These are phyloP conservation scores for Punctoribates punctum DNA, from an alignment of 2,888 invertebrate species.

Conservation along the genomic window DNA sequence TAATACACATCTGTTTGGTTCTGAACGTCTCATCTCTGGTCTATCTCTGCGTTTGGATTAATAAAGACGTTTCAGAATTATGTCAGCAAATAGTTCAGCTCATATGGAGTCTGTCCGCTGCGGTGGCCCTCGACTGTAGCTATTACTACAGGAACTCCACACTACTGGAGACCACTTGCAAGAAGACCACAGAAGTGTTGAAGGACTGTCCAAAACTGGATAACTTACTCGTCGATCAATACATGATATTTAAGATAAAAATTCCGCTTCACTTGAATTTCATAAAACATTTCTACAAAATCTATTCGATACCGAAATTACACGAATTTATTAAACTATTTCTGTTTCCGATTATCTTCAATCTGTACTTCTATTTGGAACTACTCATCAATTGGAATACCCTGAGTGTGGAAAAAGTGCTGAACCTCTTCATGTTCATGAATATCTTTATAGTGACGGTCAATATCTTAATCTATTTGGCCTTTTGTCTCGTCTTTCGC, in stretches of 20 bases:
- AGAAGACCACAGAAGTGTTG: background rate
- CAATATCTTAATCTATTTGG: slow-evolving; percentile 27
- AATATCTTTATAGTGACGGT: slow-evolving; percentile 26
- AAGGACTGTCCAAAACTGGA: background rate
- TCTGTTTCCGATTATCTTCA: slow-evolving; percentile 27
- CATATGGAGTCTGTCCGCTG: slow-evolving; percentile 21
- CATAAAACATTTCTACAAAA: slow-evolving; percentile 30
- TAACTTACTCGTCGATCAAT: background rate
- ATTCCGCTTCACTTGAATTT: slow-evolving; percentile 28
- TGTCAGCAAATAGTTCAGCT: slow-evolving; percentile 29
- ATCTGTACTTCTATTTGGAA: slow-evolving; percentile 15
- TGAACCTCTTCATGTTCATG: slow-evolving; percentile 26
- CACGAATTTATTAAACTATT: background rate
- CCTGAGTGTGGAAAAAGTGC: background rate
- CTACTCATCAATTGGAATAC: background rate
- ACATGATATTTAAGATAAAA: slow-evolving; percentile 11
- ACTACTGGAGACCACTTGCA: slow-evolving; percentile 3
- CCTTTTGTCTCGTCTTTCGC: slow-evolving; percentile 21
- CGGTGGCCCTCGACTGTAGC: background rate
- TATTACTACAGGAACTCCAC: slow-evolving; percentile 17
- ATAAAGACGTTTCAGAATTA: slow-evolving; percentile 23
- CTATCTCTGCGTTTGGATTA: slow-evolving; percentile 24
- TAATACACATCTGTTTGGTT: slow-evolving; percentile 6
- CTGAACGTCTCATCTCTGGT: slow-evolving; percentile 18
- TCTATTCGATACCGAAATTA: slow-evolving; percentile 19